Evolutionary conservation across 2,888 invertebrate genomes (phyloP).

Genomic region (Dynastes maya): DNA sequence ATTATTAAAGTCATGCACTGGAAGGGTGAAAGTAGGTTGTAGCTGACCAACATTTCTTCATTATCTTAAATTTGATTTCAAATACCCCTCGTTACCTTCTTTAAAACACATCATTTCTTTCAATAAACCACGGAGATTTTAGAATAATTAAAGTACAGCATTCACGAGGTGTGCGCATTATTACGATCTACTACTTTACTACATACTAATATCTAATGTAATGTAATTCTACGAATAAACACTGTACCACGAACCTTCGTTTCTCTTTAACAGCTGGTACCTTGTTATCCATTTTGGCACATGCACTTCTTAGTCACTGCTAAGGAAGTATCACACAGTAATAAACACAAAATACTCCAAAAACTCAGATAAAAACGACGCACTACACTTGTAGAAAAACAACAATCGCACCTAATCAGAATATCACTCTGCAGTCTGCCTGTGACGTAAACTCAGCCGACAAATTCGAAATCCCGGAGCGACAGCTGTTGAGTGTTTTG

Average conservation of each 20-base stretch:
- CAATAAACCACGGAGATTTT: too few relatives aligned
- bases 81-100: neutral
- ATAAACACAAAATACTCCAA: constrained; percentile 51
- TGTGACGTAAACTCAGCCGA: constrained; percentile 61
- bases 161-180: too few relatives aligned
- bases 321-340: constrained; percentile 66
- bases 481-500: constrained; percentile 47
- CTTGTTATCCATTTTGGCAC: constrained; percentile 65
- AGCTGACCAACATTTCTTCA: neutral
- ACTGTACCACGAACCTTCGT: constrained; percentile 75
- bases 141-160: too few relatives aligned
- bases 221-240: constrained; percentile 26
- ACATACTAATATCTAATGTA: neutral
- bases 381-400: constrained; percentile 55
- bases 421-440: constrained; percentile 60
- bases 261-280: constrained; percentile 76
- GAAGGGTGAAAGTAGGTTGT: constrained; percentile 42
- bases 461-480: constrained; percentile 56
- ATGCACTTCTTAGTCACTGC: constrained; percentile 70
- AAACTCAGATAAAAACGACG: constrained; percentile 50
- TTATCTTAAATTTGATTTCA: neutral
- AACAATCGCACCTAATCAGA: constrained; percentile 58
- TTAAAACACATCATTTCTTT: too few relatives aligned
- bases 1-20: neutral
- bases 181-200: too few relatives aligned